A percentile compares a stretch with the other conserved stretches of the same genome.
Evolutionary conservation across 1,140 invertebrate species (phyloP).

Genomic region (Tribolium madens): DNA sequence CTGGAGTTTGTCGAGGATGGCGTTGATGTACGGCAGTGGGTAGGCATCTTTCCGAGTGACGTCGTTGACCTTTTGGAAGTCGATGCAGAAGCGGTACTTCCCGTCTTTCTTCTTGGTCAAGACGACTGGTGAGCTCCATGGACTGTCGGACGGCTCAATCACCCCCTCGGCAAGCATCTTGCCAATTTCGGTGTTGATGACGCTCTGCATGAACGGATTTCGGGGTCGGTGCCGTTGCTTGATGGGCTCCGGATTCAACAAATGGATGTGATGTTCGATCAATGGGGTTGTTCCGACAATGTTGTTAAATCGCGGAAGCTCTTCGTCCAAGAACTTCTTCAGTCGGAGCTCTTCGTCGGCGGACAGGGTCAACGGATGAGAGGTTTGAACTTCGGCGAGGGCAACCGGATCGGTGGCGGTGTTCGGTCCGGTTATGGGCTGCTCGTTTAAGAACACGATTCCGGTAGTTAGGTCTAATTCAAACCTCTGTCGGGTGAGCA

Average conservation of each 20-base stretch:
- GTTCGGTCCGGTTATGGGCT: no score
- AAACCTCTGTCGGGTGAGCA: no score
- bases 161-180: conserved; percentile 2
- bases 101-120: conserved; percentile 65
- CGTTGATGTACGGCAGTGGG: conserved; percentile 56
- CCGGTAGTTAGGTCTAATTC: no score
- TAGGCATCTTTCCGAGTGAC: conserved; percentile 57
- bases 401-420: no score
- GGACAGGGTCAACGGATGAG: no score
- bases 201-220: conserved; percentile 2
- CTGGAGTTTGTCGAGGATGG: conserved; percentile 54
- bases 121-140: conserved; percentile 66
- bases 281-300: no score
- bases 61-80: conserved; percentile 55
- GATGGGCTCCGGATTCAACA: background rate
- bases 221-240: conserved; percentile 1
- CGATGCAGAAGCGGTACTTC: conserved; percentile 34
- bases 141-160: conserved; percentile 61
- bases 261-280: background rate
- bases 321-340: no score
- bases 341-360: no score
- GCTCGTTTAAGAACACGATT: no score
- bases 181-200: conserved; percentile 10
- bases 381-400: no score
- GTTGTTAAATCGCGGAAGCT: no score